Percentiles rank a stretch among this genome's conserved stretches.
phyloP scores from a whole-genome alignment of 2,888 invertebrate genomes.

The Netelia inedita region DNA sequence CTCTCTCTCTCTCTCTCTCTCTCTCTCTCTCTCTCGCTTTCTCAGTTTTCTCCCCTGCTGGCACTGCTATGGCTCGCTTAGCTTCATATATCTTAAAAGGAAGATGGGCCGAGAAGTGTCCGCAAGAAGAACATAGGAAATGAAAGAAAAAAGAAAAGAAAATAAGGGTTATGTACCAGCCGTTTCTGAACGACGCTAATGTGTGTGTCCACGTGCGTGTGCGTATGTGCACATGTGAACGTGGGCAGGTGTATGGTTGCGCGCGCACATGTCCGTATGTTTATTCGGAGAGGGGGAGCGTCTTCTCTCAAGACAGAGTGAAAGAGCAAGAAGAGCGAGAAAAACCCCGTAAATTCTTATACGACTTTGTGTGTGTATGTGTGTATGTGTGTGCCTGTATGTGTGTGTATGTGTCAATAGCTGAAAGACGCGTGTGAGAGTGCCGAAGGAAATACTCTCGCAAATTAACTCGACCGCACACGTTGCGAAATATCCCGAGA shows the following conservation, averaged over 20 bases:
- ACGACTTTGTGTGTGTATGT: background rate
- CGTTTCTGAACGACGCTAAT: slow-evolving; percentile 36
- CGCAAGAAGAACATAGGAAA: slow-evolving; percentile 63
- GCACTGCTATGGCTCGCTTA: slow-evolving; percentile 71
- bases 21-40: background rate
- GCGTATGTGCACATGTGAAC: background rate
- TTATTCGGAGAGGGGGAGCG: too few relatives aligned
- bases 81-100: slow-evolving; percentile 80
- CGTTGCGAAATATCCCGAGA: slow-evolving; percentile 67
- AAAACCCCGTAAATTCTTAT: too few relatives aligned
- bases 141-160: slow-evolving; percentile 65
- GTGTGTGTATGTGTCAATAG: background rate
- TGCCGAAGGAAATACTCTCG: slow-evolving; percentile 74
- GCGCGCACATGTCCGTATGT: too few relatives aligned
- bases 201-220: background rate
- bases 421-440: slow-evolving; percentile 29
- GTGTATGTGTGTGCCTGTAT: background rate
- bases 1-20: too few relatives aligned
- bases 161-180: slow-evolving; percentile 19
- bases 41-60: slow-evolving; percentile 48
- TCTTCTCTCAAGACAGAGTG: too few relatives aligned
- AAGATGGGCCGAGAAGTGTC: slow-evolving; percentile 69
- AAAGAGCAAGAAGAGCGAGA: too few relatives aligned
- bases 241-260: too few relatives aligned
- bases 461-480: slow-evolving; percentile 81